Evolutionary conservation across 2,888 invertebrate species (phyloP).

Genomic region (Hesperia comma): DNA sequence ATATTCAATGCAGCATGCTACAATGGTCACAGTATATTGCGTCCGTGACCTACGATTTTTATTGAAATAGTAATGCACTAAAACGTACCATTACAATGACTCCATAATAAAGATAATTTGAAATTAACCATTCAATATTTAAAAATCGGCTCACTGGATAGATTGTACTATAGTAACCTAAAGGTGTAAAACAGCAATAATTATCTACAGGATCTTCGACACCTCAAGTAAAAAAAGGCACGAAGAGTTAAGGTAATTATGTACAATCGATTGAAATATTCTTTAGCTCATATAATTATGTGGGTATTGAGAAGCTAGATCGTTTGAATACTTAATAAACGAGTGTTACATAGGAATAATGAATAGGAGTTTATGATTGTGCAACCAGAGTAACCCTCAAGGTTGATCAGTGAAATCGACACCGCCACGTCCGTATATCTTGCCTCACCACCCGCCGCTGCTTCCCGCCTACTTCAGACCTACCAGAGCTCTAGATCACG

Average conservation of each 20-base stretch:
- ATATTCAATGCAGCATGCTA: slow-evolving; percentile 19
- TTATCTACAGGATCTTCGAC: not conserved
- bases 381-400: slow-evolving; percentile 63
- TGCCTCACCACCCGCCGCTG: slow-evolving; percentile 54
- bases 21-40: slow-evolving; percentile 20
- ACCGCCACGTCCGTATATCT: slow-evolving; percentile 64
- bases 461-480: slow-evolving; percentile 50
- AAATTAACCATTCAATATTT: not conserved
- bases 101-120: slow-evolving; percentile 5
- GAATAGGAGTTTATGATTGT: slow-evolving; percentile 49
- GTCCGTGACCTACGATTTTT: slow-evolving; percentile 37
- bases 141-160: not conserved
- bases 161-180: not conserved
- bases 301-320: not conserved
- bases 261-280: not conserved
- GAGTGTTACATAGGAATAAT: slow-evolving; percentile 36
- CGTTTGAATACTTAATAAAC: slow-evolving; percentile 18
- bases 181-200: not conserved
- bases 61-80: slow-evolving; percentile 23
- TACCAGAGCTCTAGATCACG: slow-evolving; percentile 27
- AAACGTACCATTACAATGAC: slow-evolving; percentile 5
- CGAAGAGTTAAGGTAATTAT: no score
- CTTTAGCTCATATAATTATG: not conserved
- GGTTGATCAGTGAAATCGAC: slow-evolving; percentile 66
- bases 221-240: no score